Conservation (phyloP, 2,888 invertebrate species). For the Tridacna crocea region DNA sequence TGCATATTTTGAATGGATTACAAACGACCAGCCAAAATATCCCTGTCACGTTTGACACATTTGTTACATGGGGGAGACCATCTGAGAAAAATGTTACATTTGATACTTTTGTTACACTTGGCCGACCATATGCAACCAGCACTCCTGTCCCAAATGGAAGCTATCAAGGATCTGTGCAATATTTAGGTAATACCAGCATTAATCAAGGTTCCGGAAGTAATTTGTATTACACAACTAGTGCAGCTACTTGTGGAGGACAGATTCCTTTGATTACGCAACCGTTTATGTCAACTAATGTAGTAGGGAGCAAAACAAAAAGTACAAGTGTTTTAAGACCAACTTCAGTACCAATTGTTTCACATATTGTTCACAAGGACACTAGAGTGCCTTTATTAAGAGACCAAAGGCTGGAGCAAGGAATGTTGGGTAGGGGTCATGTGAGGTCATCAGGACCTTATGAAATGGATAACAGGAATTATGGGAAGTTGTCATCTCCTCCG, state of each 20-base stretch:
- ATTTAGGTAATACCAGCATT: conserved; percentile 31
- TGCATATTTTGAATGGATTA: conserved; percentile 27
- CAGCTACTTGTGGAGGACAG: neutral
- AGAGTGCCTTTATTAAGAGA: conserved; percentile 37
- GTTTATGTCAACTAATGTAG: conserved; percentile 26
- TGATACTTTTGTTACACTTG: conserved; percentile 65
- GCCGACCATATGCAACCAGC: conserved; percentile 58
- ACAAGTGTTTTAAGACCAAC: conserved; percentile 29
- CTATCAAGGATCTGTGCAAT: conserved; percentile 28
- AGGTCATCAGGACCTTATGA: conserved; percentile 38
- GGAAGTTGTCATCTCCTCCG: conserved; percentile 43
- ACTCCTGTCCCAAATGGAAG: conserved; percentile 58
- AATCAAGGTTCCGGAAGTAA: conserved; percentile 18
- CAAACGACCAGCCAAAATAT: conserved; percentile 39
- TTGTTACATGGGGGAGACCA: conserved; percentile 59
- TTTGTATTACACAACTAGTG: neutral
- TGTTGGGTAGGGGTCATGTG: conserved; percentile 35
- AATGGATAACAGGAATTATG: conserved; percentile 50
- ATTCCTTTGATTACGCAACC: conserved; percentile 6
- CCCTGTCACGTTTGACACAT: conserved; percentile 60
- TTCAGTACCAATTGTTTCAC: conserved; percentile 33
- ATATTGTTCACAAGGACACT: conserved; percentile 23
- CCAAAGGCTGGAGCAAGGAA: neutral
- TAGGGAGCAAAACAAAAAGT: conserved; percentile 50
- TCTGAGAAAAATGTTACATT: conserved; percentile 58